These are phyloP conservation scores for Zoanthus solanderi DNA, from an alignment of 92 coral and sea anemone genomes.

Conservation along the genomic window DNA sequence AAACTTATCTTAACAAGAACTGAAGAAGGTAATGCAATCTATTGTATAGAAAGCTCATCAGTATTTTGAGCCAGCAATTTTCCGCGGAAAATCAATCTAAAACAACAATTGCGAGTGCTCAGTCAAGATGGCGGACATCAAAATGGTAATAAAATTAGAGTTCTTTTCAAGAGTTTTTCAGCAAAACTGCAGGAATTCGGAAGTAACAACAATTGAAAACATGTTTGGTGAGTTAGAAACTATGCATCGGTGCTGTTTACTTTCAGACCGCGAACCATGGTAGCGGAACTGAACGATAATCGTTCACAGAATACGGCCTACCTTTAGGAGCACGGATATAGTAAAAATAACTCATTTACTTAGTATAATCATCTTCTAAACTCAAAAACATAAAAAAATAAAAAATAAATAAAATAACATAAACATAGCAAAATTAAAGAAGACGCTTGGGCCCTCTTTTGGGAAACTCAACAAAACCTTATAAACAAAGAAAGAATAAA, in stretches of 20 bases:
- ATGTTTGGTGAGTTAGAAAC: not conserved
- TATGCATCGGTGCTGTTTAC: not conserved
- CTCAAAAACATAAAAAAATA: too few species aligned
- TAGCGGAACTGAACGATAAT: not conserved
- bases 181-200: conserved; percentile 22
- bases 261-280: not conserved
- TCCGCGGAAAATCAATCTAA: not conserved
- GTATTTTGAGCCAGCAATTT: conserved; percentile 14
- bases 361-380: too few species aligned
- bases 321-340: too few species aligned
- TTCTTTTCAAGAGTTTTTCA: not conserved
- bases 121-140: conserved; percentile 11
- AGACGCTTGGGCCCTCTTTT: too few species aligned
- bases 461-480: too few species aligned
- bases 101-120: not conserved
- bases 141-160: not conserved
- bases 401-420: too few species aligned
- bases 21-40: not conserved
- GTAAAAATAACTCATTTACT: too few species aligned
- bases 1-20: not conserved
- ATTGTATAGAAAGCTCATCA: not conserved
- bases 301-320: not conserved
- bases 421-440: too few species aligned
- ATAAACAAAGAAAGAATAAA: too few species aligned
- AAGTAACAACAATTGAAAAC: conserved; percentile 17